These are phyloP conservation scores for Silvanus unidentatus DNA, from an alignment of 2,888 invertebrate species.

Conservation along the genomic window DNA sequence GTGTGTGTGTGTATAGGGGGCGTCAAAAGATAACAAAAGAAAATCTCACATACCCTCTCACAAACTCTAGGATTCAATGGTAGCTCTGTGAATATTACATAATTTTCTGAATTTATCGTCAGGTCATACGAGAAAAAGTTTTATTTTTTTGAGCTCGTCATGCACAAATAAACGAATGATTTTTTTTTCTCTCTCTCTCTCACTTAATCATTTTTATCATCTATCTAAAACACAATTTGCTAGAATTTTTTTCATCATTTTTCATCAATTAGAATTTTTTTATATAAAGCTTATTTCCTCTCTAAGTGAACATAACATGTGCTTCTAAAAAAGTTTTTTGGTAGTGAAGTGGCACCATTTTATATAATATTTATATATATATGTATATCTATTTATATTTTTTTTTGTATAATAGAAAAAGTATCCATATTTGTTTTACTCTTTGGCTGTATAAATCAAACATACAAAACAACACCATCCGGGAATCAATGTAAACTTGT, in stretches of 20 bases:
- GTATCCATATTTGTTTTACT: slow-evolving; percentile 8
- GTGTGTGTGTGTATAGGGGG: too few species aligned
- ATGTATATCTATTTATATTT: slow-evolving; percentile 4
- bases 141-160: slow-evolving; percentile 17
- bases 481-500: too few species aligned
- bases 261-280: too few species aligned
- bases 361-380: not conserved
- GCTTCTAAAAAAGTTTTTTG: slow-evolving; percentile 36
- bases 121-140: too few species aligned
- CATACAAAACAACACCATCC: not conserved
- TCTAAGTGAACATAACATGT: slow-evolving; percentile 38
- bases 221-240: slow-evolving; percentile 39
- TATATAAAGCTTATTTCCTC: slow-evolving; percentile 33
- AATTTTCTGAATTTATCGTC: not conserved
- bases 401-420: slow-evolving; percentile 28
- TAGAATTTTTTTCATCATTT: slow-evolving; percentile 22
- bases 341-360: slow-evolving; percentile 40
- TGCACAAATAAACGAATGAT: not conserved
- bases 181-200: not conserved
- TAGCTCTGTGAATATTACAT: slow-evolving; percentile 17
- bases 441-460: slow-evolving; percentile 34
- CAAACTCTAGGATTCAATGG: not conserved
- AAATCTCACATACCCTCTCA: too few species aligned
- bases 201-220: not conserved
- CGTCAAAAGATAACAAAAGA: too few species aligned